A percentile compares a stretch with the other conserved stretches of the same genome.
Conservation (phyloP, 2,888 invertebrate species). For the Venusia cambrica region DNA sequence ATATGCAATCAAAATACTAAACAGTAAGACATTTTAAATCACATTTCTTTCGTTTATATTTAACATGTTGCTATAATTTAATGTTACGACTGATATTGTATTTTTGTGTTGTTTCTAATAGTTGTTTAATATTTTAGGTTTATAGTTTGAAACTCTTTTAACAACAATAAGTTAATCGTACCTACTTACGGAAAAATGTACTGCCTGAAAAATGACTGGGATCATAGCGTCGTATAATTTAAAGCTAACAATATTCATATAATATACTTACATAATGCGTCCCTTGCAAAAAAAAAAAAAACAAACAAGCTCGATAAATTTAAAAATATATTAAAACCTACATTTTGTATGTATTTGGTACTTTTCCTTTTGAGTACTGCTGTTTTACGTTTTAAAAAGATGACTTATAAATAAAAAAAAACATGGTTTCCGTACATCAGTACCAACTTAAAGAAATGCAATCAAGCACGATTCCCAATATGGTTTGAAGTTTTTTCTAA, state of each 20-base stretch:
- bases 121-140: not conserved
- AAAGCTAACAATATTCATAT: too few species aligned
- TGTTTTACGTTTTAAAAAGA: too few species aligned
- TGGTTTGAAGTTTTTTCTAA: too few species aligned
- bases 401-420: too few species aligned
- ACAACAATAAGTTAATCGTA: not conserved
- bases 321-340: too few species aligned
- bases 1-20: conserved; percentile 13
- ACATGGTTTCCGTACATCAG: conserved; percentile 1
- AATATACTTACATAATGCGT: too few species aligned
- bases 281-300: too few species aligned
- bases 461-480: too few species aligned
- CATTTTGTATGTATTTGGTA: too few species aligned
- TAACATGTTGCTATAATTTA: conserved; percentile 6
- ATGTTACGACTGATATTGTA: conserved; percentile 16
- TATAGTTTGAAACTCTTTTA: conserved; percentile 1
- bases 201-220: conserved; percentile 10
- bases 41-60: conserved; percentile 1
- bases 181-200: conserved; percentile 8
- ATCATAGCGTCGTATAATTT: conserved; percentile 1
- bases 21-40: conserved; percentile 4
- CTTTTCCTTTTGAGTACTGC: too few species aligned
- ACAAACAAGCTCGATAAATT: too few species aligned
- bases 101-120: not conserved
- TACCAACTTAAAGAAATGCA: too few species aligned